phyloP scores from a whole-genome alignment of 1,140 invertebrate genomes.

The Potamilus streckersoni region DNA sequence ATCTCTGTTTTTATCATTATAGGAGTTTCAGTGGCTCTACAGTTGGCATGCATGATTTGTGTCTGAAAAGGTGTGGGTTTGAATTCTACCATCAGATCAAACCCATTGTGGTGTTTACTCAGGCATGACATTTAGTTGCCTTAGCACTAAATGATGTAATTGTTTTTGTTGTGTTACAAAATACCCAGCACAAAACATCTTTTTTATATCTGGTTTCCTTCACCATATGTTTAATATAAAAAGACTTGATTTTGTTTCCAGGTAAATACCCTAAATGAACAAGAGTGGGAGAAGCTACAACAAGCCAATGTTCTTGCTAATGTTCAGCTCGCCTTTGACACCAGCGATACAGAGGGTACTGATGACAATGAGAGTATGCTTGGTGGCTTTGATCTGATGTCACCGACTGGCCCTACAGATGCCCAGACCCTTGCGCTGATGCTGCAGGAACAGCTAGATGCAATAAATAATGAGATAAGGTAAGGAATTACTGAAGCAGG shows the following conservation, averaged over 20 bases:
- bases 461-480: conserved; percentile 99
- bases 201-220: too few species aligned
- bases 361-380: conserved; percentile 69
- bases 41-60: too few species aligned
- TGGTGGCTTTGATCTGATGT: conserved; percentile 78
- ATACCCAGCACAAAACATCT: too few species aligned
- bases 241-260: conserved; percentile 31
- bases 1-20: too few species aligned
- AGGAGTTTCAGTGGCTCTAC: too few species aligned
- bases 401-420: conserved; percentile 81
- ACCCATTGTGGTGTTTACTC: too few species aligned
- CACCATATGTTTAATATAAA: neutral
- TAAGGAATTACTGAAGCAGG: conserved; percentile 18
- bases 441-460: conserved; percentile 99
- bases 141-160: too few species aligned
- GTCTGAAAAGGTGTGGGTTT: too few species aligned
- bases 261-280: conserved; percentile 73
- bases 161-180: too few species aligned
- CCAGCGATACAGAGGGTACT: conserved; percentile 80
- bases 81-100: too few species aligned
- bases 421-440: conserved; percentile 97
- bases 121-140: too few species aligned
- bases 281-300: conserved; percentile 95
- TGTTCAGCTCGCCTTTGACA: conserved; percentile 89
- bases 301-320: conserved; percentile 93